Evolutionary conservation across 2,113 vertebrate genomes (phyloP), one percentile per base, ranked within the genome.

Genomic region (Cercocebus atys): DNA sequence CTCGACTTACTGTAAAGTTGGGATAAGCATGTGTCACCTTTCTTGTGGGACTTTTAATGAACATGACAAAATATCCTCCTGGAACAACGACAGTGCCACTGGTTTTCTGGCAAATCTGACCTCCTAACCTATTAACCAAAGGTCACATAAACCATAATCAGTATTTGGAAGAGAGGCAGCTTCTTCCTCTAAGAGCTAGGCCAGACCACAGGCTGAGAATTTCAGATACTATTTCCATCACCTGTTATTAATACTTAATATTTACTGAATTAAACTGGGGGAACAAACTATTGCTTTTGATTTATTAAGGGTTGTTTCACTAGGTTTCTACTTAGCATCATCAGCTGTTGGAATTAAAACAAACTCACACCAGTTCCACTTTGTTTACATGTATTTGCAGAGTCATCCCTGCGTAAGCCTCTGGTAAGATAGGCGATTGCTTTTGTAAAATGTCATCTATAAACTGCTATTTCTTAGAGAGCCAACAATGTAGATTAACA

Each of bases 351-450:
- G 73, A 92, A 94, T 16, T 82, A 32, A 81, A 97, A 89, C 40
- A 79, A 91, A 92, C 25, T 43, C 81, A 59, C 0, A 79, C 20
- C n/a, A 89, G 10, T 18, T 79, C 76, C 17, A 91, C 72, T 95
- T 85, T 95, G 97, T 93, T 96, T 88, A 93, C 73, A 38, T 59
- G 10, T 81, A 82, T 97, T 96, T 97, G 88, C 91, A 95, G 85
- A 97, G 94, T 94, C 94, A 96, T 70, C 38, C 20, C 43, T 73
- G 10, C 43, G 25, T 64, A 89, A 96, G 88, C 72, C 68, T 70
- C 66, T 45, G 55, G n/a, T 50, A 38, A 88, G 86, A 88, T 0
- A 40, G 78, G n/a, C 40, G 17, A 76, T 78, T 40, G 25, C 25
- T 75, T 73, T 86, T 92, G 76, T 78, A 79, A 95, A 94, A 61